phyloP scores from a whole-genome alignment of 2,113 vertebrate genomes.

The Anser brachyrhynchus region DNA sequence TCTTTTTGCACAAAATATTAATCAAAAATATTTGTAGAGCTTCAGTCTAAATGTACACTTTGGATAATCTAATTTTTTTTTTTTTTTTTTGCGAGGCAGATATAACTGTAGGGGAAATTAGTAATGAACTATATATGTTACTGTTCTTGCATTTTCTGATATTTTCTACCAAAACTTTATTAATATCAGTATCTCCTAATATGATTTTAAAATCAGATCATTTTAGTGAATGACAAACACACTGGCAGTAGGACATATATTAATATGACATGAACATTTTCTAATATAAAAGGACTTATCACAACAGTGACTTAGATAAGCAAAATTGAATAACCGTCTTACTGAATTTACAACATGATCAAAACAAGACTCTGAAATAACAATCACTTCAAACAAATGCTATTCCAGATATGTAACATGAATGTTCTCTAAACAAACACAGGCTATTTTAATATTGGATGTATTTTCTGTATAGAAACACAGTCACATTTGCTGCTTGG shows the following conservation, averaged over 20 bases:
- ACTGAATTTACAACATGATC: constrained; percentile 24
- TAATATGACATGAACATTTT: constrained; percentile 57
- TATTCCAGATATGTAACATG: not conserved
- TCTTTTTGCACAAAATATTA: constrained; percentile 62
- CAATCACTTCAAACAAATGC: constrained; percentile 27
- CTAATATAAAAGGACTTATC: constrained; percentile 61
- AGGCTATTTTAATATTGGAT: not conserved
- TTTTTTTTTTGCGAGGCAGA: constrained; percentile 37
- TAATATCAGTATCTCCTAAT: constrained; percentile 21
- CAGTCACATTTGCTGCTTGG: not conserved
- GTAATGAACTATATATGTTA: constrained; percentile 36
- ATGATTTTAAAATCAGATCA: constrained; percentile 56
- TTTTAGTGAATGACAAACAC: constrained; percentile 56
- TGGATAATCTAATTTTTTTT: constrained; percentile 59
- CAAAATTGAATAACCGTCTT: constrained; percentile 50
- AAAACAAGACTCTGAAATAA: constrained; percentile 58
- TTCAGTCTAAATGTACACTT: constrained; percentile 54
- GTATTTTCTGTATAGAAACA: constrained; percentile 1
- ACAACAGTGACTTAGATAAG: constrained; percentile 67
- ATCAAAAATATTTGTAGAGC: constrained; percentile 63
- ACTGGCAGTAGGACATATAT: constrained; percentile 54
- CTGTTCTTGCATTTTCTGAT: constrained; percentile 25
- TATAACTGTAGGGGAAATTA: constrained; percentile 48
- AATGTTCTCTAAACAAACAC: constrained; percentile 11
- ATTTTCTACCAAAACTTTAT: constrained; percentile 61